A percentile compares a stretch with the other conserved stretches of the same genome.
These are phyloP conservation scores for Porites australiensis DNA, from an alignment of 64 coral and sea anemone species.

Conservation along the genomic window DNA sequence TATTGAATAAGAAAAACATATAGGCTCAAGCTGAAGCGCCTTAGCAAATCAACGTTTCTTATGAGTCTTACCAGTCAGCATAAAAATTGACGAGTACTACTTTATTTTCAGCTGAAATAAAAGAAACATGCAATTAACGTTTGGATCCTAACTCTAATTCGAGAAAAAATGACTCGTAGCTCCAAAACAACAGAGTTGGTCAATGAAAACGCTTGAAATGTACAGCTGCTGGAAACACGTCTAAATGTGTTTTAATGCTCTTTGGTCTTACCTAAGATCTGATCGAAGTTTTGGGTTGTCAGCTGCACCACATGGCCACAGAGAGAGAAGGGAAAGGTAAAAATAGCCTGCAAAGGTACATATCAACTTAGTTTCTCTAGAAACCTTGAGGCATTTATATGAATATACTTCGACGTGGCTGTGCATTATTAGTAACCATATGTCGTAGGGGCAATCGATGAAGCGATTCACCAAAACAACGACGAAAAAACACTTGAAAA, in stretches of 20 bases:
- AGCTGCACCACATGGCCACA: constrained; percentile 35
- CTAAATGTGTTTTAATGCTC: not conserved
- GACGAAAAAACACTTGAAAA: constrained; percentile 14
- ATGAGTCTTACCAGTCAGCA: constrained; percentile 86
- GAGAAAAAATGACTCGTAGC: no score
- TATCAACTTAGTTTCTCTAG: constrained; percentile 10
- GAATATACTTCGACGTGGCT: constrained; percentile 25
- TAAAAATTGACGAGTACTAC: constrained; percentile 98
- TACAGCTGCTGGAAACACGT: not conserved
- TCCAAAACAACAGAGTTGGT: not conserved
- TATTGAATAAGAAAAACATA: not conserved
- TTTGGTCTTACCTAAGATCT: constrained; percentile 10
- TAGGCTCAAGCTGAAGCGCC: not conserved
- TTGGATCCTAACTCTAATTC: not conserved
- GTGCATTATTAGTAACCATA: not conserved
- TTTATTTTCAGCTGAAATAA: constrained; percentile 82
- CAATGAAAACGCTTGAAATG: not conserved
- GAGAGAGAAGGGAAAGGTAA: not conserved
- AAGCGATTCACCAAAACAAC: constrained; percentile 42
- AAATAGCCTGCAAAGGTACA: constrained; percentile 2
- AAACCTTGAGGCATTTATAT: not conserved
- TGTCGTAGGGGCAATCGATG: constrained; percentile 4
- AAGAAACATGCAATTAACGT: constrained; percentile 6
- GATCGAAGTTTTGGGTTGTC: constrained; percentile 25
- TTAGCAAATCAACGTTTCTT: no score